These are phyloP conservation scores for Gallirallus australis DNA, from an alignment of 2,797 vertebrate species.

Conservation along the genomic window DNA sequence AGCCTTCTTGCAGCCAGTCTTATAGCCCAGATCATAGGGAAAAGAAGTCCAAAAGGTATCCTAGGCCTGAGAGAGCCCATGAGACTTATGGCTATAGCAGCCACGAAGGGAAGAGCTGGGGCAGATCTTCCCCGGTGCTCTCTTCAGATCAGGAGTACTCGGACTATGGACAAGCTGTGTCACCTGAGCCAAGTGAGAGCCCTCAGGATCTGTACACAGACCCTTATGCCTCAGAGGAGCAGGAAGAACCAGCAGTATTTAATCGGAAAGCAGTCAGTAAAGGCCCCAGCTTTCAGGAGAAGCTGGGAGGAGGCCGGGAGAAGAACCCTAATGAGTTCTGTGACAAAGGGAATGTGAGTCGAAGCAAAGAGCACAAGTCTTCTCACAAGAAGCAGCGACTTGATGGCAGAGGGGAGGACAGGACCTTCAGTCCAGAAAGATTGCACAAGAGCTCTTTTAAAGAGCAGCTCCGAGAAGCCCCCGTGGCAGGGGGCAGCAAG, in stretches of 20 bases:
- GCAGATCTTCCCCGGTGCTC: constrained; percentile 73
- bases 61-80: constrained; percentile 71
- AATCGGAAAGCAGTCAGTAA: constrained; percentile 55
- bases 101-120: constrained; percentile 77
- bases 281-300: constrained; percentile 72
- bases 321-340: constrained; percentile 42
- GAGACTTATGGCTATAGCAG: constrained; percentile 57
- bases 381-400: constrained; percentile 74
- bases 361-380: constrained; percentile 78
- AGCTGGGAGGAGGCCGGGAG: constrained; percentile 44
- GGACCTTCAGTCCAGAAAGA: constrained; percentile 67
- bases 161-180: constrained; percentile 76
- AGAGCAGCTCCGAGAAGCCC: constrained; percentile 75
- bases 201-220: constrained; percentile 74
- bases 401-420: constrained; percentile 65
- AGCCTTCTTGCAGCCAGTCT: constrained; percentile 71
- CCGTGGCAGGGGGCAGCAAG: constrained; percentile 64
- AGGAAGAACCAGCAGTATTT: constrained; percentile 71
- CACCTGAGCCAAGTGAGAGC: constrained; percentile 72
- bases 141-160: constrained; percentile 82
- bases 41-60: constrained; percentile 73
- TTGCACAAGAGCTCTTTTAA: constrained; percentile 67
- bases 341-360: constrained; percentile 59
- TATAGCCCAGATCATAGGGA: constrained; percentile 73
- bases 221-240: constrained; percentile 74